These are phyloP conservation scores for Clinocottus analis DNA, from an alignment of 2,113 vertebrate species.

Conservation along the genomic window DNA sequence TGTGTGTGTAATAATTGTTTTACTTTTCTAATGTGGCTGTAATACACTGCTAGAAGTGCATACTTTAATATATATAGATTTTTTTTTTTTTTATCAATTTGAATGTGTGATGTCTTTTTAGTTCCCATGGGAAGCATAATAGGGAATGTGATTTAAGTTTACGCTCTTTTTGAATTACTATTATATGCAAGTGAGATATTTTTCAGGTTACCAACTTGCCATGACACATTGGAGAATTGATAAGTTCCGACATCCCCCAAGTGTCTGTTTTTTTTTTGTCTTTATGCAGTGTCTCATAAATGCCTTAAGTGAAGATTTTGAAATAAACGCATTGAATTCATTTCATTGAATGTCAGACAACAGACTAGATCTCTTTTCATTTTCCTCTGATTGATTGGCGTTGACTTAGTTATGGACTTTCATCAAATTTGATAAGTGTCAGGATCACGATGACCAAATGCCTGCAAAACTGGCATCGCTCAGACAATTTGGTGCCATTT, in stretches of 20 bases:
- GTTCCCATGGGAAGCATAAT: constrained; percentile 41
- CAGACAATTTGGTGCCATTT: not conserved
- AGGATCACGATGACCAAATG: not conserved
- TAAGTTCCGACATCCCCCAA: constrained; percentile 60
- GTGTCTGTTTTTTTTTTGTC: constrained; percentile 71
- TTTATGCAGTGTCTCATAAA: constrained; percentile 85
- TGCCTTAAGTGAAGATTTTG: constrained; percentile 84
- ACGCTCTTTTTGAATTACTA: constrained; percentile 51
- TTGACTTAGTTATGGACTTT: too few species aligned
- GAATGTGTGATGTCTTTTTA: constrained; percentile 73
- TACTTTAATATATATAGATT: constrained; percentile 63
- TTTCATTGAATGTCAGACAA: constrained; percentile 66
- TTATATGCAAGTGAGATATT: constrained; percentile 79
- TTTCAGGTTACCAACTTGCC: constrained; percentile 74
- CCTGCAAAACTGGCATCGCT: not conserved
- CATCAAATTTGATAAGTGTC: not conserved
- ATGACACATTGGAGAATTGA: constrained; percentile 57
- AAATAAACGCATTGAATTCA: constrained; percentile 79
- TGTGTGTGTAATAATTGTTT: constrained; percentile 72
- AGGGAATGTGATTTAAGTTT: constrained; percentile 59
- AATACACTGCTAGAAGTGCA: constrained; percentile 68
- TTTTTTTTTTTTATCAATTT: constrained; percentile 39
- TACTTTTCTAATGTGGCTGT: constrained; percentile 76
- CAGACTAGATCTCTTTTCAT: constrained; percentile 15
- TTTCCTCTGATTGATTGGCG: too few species aligned